Percentiles rank a stretch among this genome's conserved stretches.
These are phyloP conservation scores for Labeo catla DNA, from an alignment of 2,113 vertebrate genomes.

Conservation along the genomic window DNA sequence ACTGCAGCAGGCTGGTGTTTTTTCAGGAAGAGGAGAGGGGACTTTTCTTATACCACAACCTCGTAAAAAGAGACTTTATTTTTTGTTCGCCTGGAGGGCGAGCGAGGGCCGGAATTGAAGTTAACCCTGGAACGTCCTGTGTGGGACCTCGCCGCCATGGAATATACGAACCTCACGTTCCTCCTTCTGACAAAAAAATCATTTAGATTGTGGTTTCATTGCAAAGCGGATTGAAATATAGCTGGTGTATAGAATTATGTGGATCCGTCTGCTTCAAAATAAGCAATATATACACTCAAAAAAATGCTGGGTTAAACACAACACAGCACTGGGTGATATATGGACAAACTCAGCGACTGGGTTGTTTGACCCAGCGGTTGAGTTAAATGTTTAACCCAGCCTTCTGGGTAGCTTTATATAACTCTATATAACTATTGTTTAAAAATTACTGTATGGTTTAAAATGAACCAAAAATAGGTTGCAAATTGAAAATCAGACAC, in stretches of 20 bases:
- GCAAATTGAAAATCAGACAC: too few species aligned
- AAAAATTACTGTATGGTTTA: too few species aligned
- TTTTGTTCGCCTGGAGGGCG: conserved; percentile 55
- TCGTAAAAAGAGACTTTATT: conserved; percentile 59
- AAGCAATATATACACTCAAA: too few species aligned
- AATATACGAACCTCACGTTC: conserved; percentile 26
- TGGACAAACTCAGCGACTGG: too few species aligned
- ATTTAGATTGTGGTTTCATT: neutral
- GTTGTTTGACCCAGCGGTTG: too few species aligned
- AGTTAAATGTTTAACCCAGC: too few species aligned
- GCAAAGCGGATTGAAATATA: neutral
- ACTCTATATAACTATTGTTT: too few species aligned
- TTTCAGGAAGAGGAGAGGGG: conserved; percentile 54
- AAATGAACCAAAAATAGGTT: too few species aligned
- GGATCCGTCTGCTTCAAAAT: neutral
- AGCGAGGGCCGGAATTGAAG: conserved; percentile 56
- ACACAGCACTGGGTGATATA: too few species aligned
- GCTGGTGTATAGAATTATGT: neutral
- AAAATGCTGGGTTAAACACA: too few species aligned
- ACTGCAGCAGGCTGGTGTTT: conserved; percentile 46
- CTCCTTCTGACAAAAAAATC: neutral
- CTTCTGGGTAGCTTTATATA: too few species aligned
- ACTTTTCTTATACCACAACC: conserved; percentile 62
- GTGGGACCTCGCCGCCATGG: conserved; percentile 49
- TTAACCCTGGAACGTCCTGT: conserved; percentile 66